Evolutionary conservation across 2,113 vertebrate species (phyloP).

Genomic region (Saccopteryx leptura): DNA sequence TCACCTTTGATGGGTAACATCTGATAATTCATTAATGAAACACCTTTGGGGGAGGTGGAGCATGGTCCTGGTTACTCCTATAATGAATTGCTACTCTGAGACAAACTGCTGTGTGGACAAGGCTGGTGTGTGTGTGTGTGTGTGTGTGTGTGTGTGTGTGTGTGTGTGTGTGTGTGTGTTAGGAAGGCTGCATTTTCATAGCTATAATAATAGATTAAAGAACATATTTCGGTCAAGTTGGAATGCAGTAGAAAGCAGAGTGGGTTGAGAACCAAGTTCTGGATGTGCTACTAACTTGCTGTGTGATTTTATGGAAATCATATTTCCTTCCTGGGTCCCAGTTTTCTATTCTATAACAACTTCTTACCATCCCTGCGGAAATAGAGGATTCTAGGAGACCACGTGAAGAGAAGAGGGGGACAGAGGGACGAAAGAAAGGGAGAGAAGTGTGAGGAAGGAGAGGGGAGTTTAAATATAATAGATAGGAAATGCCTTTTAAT

Average conservation of each 20-base stretch:
- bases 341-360: not conserved
- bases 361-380: not conserved
- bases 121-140: not conserved
- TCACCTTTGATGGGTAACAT: not conserved
- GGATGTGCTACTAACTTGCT: not conserved
- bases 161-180: not conserved
- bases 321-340: not conserved
- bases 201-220: not conserved
- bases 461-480: no score
- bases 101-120: not conserved
- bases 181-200: not conserved
- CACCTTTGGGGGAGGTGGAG: not conserved
- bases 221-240: not conserved
- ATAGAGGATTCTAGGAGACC: not conserved
- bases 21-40: not conserved
- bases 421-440: not conserved
- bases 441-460: not conserved
- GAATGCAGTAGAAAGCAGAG: not conserved
- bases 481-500: not conserved
- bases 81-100: not conserved
- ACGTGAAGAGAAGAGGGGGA: no score
- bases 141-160: not conserved
- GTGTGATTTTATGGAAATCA: not conserved
- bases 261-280: not conserved
- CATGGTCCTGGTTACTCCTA: not conserved